Evolutionary conservation across 2,797 vertebrate genomes (phyloP).

Genomic region (Euphonia xanthogaster): DNA sequence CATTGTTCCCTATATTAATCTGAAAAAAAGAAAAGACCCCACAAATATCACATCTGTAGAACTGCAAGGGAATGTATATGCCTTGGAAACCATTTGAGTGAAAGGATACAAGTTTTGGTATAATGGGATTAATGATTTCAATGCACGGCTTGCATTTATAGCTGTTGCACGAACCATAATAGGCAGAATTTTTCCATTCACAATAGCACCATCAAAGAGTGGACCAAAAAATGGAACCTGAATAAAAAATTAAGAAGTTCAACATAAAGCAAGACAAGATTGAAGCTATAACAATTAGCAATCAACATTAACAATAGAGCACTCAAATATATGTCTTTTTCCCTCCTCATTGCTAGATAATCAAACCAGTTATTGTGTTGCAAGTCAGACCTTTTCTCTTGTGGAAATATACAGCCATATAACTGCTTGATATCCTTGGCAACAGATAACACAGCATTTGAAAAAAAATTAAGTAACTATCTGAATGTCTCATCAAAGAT

Average conservation of each 20-base stretch:
- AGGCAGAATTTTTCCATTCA: constrained; percentile 95
- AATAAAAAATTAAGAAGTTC: constrained; percentile 69
- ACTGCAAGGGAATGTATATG: constrained; percentile 16
- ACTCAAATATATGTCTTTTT: neutral
- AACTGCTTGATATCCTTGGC: constrained; percentile 47
- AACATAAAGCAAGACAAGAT: constrained; percentile 51
- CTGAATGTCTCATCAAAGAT: constrained; percentile 41
- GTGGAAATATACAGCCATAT: constrained; percentile 22
- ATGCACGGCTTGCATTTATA: constrained; percentile 95
- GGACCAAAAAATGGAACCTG: constrained; percentile 98
- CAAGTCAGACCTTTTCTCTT: constrained; percentile 27
- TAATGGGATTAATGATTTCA: constrained; percentile 95
- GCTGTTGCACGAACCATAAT: constrained; percentile 97
- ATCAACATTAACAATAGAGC: constrained; percentile 63
- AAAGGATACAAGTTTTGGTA: constrained; percentile 99
- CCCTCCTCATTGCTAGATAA: constrained; percentile 31
- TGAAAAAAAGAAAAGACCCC: neutral
- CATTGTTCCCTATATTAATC: neutral
- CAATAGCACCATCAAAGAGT: constrained; percentile 95
- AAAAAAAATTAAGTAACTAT: constrained; percentile 36
- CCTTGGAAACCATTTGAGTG: neutral
- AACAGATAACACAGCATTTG: constrained; percentile 37
- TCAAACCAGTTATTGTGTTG: constrained; percentile 61
- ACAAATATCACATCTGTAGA: neutral
- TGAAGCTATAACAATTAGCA: constrained; percentile 54